phyloP scores from a whole-genome alignment of 2,888 invertebrate species.

The Orthonevra nobilis region DNA sequence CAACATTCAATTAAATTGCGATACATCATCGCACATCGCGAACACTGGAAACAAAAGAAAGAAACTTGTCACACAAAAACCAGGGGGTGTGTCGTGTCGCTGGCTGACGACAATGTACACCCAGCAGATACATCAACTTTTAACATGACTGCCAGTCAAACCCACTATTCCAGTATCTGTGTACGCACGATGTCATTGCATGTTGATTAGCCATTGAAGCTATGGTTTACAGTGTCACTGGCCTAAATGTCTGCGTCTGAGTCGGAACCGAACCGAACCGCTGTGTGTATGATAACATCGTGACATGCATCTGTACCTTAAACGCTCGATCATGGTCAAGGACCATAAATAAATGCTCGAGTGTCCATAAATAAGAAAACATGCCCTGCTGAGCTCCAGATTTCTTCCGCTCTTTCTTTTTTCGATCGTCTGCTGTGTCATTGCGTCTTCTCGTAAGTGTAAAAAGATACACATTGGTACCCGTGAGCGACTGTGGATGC shows the following conservation, averaged over 20 bases:
- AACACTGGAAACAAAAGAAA: slow-evolving; percentile 16
- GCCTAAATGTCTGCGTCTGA: slow-evolving; percentile 59
- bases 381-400: slow-evolving; percentile 71
- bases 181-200: slow-evolving; percentile 61
- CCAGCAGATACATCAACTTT: slow-evolving; percentile 1
- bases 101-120: slow-evolving; percentile 29
- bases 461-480: slow-evolving; percentile 47
- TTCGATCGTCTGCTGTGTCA: slow-evolving; percentile 29
- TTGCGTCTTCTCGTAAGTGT: slow-evolving; percentile 27
- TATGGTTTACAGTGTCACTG: slow-evolving; percentile 53
- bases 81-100: slow-evolving; percentile 45
- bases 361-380: slow-evolving; percentile 71
- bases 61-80: slow-evolving; percentile 18
- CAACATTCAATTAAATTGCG: slow-evolving; percentile 64
- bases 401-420: slow-evolving; percentile 40
- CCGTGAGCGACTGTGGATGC: slow-evolving; percentile 34
- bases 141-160: background rate
- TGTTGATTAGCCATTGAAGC: slow-evolving; percentile 62
- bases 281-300: slow-evolving; percentile 53
- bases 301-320: slow-evolving; percentile 64
- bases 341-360: slow-evolving; percentile 71
- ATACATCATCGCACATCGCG: slow-evolving; percentile 42
- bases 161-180: slow-evolving; percentile 18
- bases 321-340: slow-evolving; percentile 71
- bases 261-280: slow-evolving; percentile 8